Evolutionary conservation across 2,113 vertebrate genomes (phyloP).

Genomic region (Potamarius usumacintae): DNA sequence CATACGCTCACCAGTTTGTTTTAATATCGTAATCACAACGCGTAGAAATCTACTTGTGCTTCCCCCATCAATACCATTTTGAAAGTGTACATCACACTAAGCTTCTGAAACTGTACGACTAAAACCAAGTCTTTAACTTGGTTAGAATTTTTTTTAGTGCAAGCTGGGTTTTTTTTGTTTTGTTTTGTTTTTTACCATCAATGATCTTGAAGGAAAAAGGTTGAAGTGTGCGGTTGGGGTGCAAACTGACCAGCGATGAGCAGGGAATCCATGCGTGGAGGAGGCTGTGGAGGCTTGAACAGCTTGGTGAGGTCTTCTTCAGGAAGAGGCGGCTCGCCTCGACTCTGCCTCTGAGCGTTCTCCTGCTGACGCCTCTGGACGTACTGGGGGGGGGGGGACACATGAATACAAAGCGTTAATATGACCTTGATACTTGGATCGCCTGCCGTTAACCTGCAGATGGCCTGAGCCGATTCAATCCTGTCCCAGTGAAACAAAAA

Average conservation of each 20-base stretch:
- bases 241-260: slow-evolving; percentile 87
- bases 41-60: neutral
- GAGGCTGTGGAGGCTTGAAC: slow-evolving; percentile 90
- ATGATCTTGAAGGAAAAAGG: neutral
- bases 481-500: neutral
- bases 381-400: slow-evolving; percentile 57
- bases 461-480: slow-evolving; percentile 3
- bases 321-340: slow-evolving; percentile 87
- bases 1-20: neutral
- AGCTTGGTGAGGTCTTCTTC: slow-evolving; percentile 95
- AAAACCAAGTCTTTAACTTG: neutral
- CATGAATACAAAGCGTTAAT: neutral
- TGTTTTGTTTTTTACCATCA: neutral
- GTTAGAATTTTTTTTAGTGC: neutral
- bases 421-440: slow-evolving; percentile 27
- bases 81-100: neutral
- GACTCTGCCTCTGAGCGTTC: slow-evolving; percentile 89
- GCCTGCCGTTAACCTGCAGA: slow-evolving; percentile 13
- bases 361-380: slow-evolving; percentile 93
- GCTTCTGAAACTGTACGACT: neutral
- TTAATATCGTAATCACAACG: neutral
- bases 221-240: neutral
- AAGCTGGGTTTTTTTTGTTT: neutral
- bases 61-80: neutral
- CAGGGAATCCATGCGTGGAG: slow-evolving; percentile 92